Percentiles rank a stretch among this genome's conserved stretches.
Conservation (phyloP, 2,888 invertebrate species). For the Meghimatium bilineatum region DNA sequence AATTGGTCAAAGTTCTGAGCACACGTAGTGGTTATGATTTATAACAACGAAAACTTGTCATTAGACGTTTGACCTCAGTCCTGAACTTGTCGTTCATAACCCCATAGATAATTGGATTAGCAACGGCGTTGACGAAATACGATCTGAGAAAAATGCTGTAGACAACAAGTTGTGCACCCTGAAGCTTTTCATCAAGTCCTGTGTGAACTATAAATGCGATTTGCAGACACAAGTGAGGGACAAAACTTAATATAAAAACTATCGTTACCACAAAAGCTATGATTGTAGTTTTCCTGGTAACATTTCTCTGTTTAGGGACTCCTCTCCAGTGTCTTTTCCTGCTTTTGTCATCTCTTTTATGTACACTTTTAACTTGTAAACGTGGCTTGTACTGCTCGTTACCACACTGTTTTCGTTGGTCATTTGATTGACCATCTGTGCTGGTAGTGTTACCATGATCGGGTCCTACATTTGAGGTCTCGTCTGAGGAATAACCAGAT, state of each 20-base stretch:
- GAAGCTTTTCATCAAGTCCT: slow-evolving; percentile 50
- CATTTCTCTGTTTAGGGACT: not conserved
- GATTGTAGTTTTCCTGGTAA: slow-evolving; percentile 47
- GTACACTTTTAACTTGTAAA: too few relatives aligned
- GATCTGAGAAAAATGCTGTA: slow-evolving; percentile 64
- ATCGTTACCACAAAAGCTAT: slow-evolving; percentile 62
- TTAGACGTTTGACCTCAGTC: slow-evolving; percentile 26
- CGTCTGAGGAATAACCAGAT: too few relatives aligned
- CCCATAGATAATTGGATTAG: slow-evolving; percentile 66
- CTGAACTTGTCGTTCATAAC: slow-evolving; percentile 61
- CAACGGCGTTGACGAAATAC: slow-evolving; percentile 63
- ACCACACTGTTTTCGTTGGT: too few relatives aligned
- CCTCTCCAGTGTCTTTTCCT: not conserved
- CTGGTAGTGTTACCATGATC: too few relatives aligned
- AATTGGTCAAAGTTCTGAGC: too few relatives aligned
- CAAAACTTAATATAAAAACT: slow-evolving; percentile 61
- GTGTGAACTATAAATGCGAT: slow-evolving; percentile 54
- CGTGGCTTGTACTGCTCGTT: too few relatives aligned
- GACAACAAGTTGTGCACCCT: slow-evolving; percentile 50
- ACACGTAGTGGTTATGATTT: too few relatives aligned
- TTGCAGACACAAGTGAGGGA: slow-evolving; percentile 62
- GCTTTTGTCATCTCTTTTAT: not conserved
- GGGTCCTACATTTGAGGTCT: too few relatives aligned
- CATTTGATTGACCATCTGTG: too few relatives aligned
- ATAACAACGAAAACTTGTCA: too few relatives aligned